Conservation (phyloP, 2,113 vertebrate species). For the Sprattus sprattus region DNA sequence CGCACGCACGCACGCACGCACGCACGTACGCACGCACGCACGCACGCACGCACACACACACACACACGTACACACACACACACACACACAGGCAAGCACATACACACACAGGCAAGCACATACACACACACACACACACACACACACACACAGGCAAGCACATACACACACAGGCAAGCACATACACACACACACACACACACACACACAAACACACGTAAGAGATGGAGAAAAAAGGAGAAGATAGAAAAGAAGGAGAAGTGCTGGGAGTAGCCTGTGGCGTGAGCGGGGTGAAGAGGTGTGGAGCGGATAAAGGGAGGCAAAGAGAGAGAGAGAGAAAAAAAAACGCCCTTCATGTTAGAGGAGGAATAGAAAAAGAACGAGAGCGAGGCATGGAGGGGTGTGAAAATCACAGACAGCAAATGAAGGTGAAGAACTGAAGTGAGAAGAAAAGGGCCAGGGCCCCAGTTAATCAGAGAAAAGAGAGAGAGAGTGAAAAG, state of each 20-base stretch:
- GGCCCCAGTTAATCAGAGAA: background rate
- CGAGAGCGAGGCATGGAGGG: conserved; percentile 43
- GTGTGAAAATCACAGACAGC: background rate
- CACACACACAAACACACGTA: no score
- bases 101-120: no score
- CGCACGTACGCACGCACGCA: no score
- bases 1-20: no score
- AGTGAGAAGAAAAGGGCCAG: background rate
- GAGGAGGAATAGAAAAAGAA: conserved; percentile 46
- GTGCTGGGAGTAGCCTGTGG: background rate
- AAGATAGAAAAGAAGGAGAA: background rate
- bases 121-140: no score
- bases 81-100: no score
- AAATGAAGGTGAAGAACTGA: background rate
- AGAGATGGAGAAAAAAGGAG: background rate
- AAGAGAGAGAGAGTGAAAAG: background rate
- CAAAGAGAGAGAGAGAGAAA: conserved; percentile 5
- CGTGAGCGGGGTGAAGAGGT: background rate
- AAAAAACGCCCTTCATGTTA: conserved; percentile 32
- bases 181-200: no score
- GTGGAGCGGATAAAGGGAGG: conserved; percentile 9
- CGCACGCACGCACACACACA: no score
- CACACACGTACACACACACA: no score
- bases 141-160: no score
- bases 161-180: no score